These are phyloP conservation scores for Ormyrus labotus DNA, from an alignment of 2,888 invertebrate genomes.

Conservation along the genomic window DNA sequence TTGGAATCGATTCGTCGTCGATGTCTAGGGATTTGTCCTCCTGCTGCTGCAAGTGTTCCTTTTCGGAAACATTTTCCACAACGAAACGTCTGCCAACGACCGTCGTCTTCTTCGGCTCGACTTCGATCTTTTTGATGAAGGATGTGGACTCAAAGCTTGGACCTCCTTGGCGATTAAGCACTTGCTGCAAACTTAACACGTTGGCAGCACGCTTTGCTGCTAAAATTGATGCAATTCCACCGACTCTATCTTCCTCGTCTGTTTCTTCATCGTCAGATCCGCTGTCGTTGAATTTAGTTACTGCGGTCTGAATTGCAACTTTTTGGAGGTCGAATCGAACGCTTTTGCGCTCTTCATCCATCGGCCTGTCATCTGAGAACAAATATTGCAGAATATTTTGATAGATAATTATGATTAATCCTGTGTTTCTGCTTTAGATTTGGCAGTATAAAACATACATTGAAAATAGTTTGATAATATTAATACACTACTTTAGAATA, in stretches of 20 bases:
- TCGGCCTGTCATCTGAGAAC: constrained; percentile 71
- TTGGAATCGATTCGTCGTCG: constrained; percentile 60
- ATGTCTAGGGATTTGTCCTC: constrained; percentile 63
- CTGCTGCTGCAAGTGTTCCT: constrained; percentile 69
- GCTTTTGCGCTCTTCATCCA: constrained; percentile 87
- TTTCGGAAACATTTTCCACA: constrained; percentile 71
- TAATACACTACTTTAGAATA: too few species aligned
- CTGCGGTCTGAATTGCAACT: constrained; percentile 67
- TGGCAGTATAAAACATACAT: too few species aligned
- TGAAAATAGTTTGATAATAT: background rate
- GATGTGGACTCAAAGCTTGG: constrained; percentile 5
- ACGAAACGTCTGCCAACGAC: constrained; percentile 69
- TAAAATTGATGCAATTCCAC: constrained; percentile 17
- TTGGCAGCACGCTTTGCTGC: constrained; percentile 49
- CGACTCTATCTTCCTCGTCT: constrained; percentile 62
- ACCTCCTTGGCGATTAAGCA: constrained; percentile 45
- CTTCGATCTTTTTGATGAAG: constrained; percentile 34
- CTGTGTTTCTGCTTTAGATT: too few species aligned
- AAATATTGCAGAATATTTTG: background rate
- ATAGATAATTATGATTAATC: background rate
- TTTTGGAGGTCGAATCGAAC: constrained; percentile 82
- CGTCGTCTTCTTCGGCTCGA: constrained; percentile 58
- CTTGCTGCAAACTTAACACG: constrained; percentile 43
- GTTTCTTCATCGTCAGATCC: constrained; percentile 69
- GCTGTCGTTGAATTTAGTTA: constrained; percentile 73